Evolutionary conservation across 2,888 invertebrate genomes (phyloP).

Genomic region (Latrodectus hesperus): DNA sequence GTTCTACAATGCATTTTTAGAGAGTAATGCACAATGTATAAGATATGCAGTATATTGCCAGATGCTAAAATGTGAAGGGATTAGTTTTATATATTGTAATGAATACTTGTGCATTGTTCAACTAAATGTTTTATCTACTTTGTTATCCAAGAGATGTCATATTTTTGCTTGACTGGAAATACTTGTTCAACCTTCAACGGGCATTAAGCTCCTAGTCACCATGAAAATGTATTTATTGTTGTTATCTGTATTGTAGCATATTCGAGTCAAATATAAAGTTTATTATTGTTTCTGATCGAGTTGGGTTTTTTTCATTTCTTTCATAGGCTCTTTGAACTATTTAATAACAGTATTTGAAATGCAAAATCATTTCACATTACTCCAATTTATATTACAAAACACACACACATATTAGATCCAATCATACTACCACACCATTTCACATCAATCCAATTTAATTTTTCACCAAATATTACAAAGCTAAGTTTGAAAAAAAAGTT

Average conservation of each 20-base stretch:
- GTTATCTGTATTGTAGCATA: conserved; percentile 64
- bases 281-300: conserved; percentile 61
- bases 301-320: conserved; percentile 8
- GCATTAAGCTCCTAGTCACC: conserved; percentile 49
- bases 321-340: too few species aligned
- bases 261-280: conserved; percentile 64
- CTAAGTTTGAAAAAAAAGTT: too few species aligned
- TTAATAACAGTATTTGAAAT: too few species aligned
- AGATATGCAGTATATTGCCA: background rate
- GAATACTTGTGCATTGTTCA: conserved; percentile 18
- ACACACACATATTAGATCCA: too few species aligned
- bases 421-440: too few species aligned
- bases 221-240: conserved; percentile 61
- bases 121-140: conserved; percentile 40
- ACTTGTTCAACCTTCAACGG: conserved; percentile 33
- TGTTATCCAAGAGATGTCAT: conserved; percentile 57
- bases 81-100: conserved; percentile 2
- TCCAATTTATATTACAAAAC: too few species aligned
- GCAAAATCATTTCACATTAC: too few species aligned
- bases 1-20: too few species aligned
- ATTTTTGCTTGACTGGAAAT: conserved; percentile 59
- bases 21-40: background rate
- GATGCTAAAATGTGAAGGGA: background rate
- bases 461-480: too few species aligned
- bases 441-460: too few species aligned